Conservation (phyloP, 1,140 invertebrate species). For the Steinernema feltiae region DNA sequence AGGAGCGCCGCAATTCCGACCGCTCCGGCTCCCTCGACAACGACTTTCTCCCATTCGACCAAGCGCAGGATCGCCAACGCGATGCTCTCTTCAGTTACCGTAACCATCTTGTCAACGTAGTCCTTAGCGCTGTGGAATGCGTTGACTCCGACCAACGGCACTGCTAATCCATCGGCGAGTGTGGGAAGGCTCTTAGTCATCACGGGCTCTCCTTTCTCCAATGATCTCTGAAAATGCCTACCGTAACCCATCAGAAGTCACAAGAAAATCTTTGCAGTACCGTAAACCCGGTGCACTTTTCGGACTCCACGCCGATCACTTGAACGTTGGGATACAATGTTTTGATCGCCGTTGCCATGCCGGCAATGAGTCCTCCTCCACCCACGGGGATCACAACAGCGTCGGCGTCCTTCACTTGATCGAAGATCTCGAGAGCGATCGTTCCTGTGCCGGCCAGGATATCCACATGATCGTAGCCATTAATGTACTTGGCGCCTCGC, state of each 20-base stretch:
- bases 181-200: conserved; percentile 17
- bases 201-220: conserved; percentile 24
- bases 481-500: conserved; percentile 31
- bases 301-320: conserved; percentile 73
- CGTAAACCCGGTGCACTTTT: not conserved
- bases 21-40: conserved; percentile 83
- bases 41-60: conserved; percentile 79
- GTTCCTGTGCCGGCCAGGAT: conserved; percentile 86
- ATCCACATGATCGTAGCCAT: conserved; percentile 71
- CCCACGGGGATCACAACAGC: conserved; percentile 71
- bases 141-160: conserved; percentile 78
- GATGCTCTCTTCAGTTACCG: conserved; percentile 64
- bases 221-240: conserved; percentile 29
- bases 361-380: conserved; percentile 78
- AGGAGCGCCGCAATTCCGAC: conserved; percentile 76
- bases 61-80: conserved; percentile 77
- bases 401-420: conserved; percentile 61
- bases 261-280: not conserved
- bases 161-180: conserved; percentile 66
- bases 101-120: conserved; percentile 35
- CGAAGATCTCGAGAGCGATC: conserved; percentile 78
- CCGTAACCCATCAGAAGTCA: not conserved
- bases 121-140: conserved; percentile 69
- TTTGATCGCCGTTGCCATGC: conserved; percentile 76
- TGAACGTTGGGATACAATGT: conserved; percentile 70